These are phyloP conservation scores for Eutrigla gurnardus DNA, from an alignment of 2,797 vertebrate species.

Conservation along the genomic window DNA sequence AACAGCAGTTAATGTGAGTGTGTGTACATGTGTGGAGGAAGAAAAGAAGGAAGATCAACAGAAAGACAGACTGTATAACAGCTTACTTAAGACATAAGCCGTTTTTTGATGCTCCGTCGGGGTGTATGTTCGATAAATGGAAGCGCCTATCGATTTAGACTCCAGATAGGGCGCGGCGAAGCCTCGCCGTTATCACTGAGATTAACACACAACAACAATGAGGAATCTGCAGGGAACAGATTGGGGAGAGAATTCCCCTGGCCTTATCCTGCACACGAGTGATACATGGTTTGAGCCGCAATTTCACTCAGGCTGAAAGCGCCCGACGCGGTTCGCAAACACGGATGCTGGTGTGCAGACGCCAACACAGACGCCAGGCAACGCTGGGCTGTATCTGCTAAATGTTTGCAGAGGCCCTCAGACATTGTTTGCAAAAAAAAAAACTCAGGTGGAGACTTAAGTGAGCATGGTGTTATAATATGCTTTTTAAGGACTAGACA, in stretches of 20 bases:
- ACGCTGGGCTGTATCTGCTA: not conserved
- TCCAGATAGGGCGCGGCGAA: slow-evolving; percentile 44
- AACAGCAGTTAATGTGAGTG: slow-evolving; percentile 25
- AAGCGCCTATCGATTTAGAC: slow-evolving; percentile 63
- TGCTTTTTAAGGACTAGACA: too few relatives aligned
- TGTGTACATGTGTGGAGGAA: not conserved
- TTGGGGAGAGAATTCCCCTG: slow-evolving; percentile 35
- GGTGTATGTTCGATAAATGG: slow-evolving; percentile 60
- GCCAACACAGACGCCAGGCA: not conserved
- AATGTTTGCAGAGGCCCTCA: slow-evolving; percentile 17
- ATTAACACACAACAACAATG: slow-evolving; percentile 66
- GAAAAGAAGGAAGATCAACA: slow-evolving; percentile 14
- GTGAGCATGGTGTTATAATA: too few relatives aligned
- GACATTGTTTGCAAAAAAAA: not conserved
- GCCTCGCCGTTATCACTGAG: slow-evolving; percentile 57
- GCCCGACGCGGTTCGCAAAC: slow-evolving; percentile 19
- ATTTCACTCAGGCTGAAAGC: slow-evolving; percentile 21
- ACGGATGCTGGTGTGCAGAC: slow-evolving; percentile 6
- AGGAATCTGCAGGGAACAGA: slow-evolving; percentile 55
- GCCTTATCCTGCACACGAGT: slow-evolving; percentile 42
- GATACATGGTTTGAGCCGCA: slow-evolving; percentile 35
- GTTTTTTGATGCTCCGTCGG: slow-evolving; percentile 48
- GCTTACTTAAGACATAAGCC: slow-evolving; percentile 66
- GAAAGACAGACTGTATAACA: slow-evolving; percentile 35
- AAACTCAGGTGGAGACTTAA: too few relatives aligned